Conservation (phyloP, 1,140 invertebrate genomes). For the Heliothis subflexa region DNA sequence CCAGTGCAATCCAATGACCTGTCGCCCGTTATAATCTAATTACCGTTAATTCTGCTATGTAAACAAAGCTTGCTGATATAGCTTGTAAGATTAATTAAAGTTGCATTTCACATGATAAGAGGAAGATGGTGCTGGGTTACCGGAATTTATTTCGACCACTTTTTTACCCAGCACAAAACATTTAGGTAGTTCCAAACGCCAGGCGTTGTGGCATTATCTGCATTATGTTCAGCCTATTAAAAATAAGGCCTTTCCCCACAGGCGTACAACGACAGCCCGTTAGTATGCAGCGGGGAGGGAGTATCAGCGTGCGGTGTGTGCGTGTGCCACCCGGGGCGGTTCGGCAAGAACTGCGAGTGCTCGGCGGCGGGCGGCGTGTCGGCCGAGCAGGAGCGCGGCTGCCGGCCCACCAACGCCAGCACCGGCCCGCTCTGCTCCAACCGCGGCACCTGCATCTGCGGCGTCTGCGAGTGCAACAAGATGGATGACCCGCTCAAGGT, state of each 20-base stretch:
- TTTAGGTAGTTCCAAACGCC: no score
- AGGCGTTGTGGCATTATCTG: no score
- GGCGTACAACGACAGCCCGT: constrained; percentile 79
- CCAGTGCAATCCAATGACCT: no score
- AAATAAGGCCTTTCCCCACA: constrained; percentile 48
- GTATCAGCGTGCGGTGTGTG: constrained; percentile 95
- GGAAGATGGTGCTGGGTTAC: no score
- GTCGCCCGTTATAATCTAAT: no score
- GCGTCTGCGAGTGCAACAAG: constrained; percentile 91
- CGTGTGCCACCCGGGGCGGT: constrained; percentile 91
- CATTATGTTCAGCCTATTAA: no score
- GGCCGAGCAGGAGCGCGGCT: constrained; percentile 87
- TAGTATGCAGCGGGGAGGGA: constrained; percentile 89
- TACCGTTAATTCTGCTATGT: no score
- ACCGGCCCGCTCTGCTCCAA: constrained; percentile 91
- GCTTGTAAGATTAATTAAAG: no score
- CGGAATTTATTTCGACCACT: no score
- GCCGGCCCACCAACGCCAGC: constrained; percentile 91
- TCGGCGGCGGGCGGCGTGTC: constrained; percentile 86
- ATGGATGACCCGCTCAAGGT: constrained; percentile 75
- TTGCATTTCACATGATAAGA: no score
- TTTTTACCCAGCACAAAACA: no score
- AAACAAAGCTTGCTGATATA: no score
- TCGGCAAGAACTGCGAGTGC: constrained; percentile 96
- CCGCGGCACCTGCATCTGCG: constrained; percentile 93